Percentiles rank a stretch among this genome's conserved stretches.
Conservation (phyloP, 1,140 invertebrate genomes). For the Lucilia cuprina region DNA sequence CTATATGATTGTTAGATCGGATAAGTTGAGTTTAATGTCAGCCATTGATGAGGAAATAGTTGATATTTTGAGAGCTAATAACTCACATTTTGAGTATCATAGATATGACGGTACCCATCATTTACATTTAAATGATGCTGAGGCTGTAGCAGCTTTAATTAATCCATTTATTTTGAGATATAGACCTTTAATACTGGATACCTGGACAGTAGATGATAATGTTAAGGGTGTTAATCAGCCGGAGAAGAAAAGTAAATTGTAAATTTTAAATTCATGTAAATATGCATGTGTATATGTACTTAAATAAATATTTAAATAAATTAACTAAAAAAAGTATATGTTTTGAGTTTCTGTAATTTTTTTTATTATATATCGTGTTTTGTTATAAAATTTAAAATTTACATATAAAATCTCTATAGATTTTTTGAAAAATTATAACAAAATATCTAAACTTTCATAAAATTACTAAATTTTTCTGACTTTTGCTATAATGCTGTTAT, state of each 20-base stretch:
- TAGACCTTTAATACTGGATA: background rate
- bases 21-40: constrained; percentile 25
- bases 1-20: background rate
- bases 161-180: constrained; percentile 4
- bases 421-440: too few species aligned
- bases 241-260: background rate
- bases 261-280: background rate
- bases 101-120: constrained; percentile 68
- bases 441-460: too few species aligned
- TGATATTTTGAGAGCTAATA: constrained; percentile 62
- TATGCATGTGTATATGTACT: too few species aligned
- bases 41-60: constrained; percentile 57
- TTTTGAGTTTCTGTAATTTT: too few species aligned
- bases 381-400: too few species aligned
- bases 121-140: constrained; percentile 72
- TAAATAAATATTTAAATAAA: too few species aligned
- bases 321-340: too few species aligned
- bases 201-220: background rate
- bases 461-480: too few species aligned
- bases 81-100: constrained; percentile 66
- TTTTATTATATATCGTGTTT: too few species aligned
- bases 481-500: too few species aligned
- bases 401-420: too few species aligned
- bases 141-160: constrained; percentile 46
- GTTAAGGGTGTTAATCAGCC: constrained; percentile 31